Base-by-base conservation (phyloP, 2,113 vertebrate genomes). In the Heteronetta atricapilla region DNA sequence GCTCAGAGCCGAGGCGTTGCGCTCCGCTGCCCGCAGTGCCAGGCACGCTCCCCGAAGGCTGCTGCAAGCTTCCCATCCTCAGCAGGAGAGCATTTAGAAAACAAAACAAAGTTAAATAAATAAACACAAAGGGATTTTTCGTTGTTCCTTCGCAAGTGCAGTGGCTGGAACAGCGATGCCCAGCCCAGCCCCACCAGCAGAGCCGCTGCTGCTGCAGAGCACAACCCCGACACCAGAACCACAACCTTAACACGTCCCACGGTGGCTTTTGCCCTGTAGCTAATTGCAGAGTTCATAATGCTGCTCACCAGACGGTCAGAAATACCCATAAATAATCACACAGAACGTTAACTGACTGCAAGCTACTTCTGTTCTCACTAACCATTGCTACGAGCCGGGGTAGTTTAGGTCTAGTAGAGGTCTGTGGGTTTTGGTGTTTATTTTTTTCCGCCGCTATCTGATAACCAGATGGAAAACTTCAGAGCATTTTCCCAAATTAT, bases 181-280 rank as follows among this genome's bases (percentile, higher is more conserved):
- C 34, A 59, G 33, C 58, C 58, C 58, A 84, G 69, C 18, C 82
- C 52, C 6, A 48, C 44, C 52, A 40, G 59, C 48, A 64, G 73
- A 59, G 56, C 19, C 0, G 0, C 13, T 29, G 22, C 42, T 38
- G 48, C 50, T 60, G 69, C 38, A 62, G 86, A 40, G 48, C 66
- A 73, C 68, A 81, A 10, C 16, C 13, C 53, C 26, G 33, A 60
- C 68, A 59, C 22, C n/a, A 70, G 64, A 8, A 68, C 28, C 29
- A 1, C 34, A 1, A 5, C 0, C 2, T 14, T 7, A 14, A 5
- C 23, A 0, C 1, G 16, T 29, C 52, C 66, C 56, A 26, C 29
- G 7, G 53, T 1, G 10, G 40, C 44, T 92, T 90, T 58, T 55
- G 70, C 69, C 36, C 17, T 25, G 84, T 21, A 56, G 90, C 75